Evolutionary conservation across 1,140 invertebrate genomes (phyloP).

Genomic region (Reticulitermes speratus): DNA sequence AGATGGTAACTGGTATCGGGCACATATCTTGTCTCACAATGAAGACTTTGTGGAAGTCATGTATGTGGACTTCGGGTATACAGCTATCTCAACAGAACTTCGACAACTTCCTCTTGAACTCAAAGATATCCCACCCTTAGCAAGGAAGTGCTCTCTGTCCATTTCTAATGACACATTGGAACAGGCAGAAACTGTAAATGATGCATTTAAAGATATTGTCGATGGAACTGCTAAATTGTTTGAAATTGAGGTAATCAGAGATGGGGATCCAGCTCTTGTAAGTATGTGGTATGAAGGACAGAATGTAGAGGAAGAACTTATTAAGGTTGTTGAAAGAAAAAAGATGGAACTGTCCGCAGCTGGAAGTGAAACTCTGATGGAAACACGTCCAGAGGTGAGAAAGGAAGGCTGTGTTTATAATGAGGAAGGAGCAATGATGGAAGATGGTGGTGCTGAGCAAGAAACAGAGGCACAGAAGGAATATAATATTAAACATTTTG

Average conservation of each 20-base stretch:
- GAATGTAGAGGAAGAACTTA: slow-evolving; percentile 42
- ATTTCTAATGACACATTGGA: slow-evolving; percentile 57
- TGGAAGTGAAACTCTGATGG: too few species aligned
- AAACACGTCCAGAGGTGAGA: too few species aligned
- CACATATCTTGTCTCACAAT: slow-evolving; percentile 59
- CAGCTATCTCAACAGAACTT: slow-evolving; percentile 58
- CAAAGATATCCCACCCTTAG: slow-evolving; percentile 56
- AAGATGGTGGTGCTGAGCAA: too few species aligned
- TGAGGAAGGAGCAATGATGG: too few species aligned
- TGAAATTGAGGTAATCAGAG: slow-evolving; percentile 55
- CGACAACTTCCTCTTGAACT: slow-evolving; percentile 62
- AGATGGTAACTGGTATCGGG: slow-evolving; percentile 65
- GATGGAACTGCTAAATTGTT: slow-evolving; percentile 65
- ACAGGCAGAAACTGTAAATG: slow-evolving; percentile 62
- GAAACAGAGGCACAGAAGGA: too few species aligned
- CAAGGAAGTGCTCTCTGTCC: slow-evolving; percentile 61
- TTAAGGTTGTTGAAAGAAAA: slow-evolving; percentile 33
- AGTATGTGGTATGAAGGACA: slow-evolving; percentile 38
- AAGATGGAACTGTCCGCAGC: too few species aligned
- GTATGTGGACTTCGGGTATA: slow-evolving; percentile 75
- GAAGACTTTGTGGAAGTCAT: slow-evolving; percentile 58
- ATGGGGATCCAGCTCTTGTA: slow-evolving; percentile 37
- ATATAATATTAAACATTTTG: too few species aligned
- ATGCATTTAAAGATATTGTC: slow-evolving; percentile 64
- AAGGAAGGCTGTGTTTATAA: too few species aligned